Evolutionary conservation across 2,888 invertebrate species (phyloP), one percentile per base, ranked within the genome.

Genomic region (Coelopa pilipes): DNA sequence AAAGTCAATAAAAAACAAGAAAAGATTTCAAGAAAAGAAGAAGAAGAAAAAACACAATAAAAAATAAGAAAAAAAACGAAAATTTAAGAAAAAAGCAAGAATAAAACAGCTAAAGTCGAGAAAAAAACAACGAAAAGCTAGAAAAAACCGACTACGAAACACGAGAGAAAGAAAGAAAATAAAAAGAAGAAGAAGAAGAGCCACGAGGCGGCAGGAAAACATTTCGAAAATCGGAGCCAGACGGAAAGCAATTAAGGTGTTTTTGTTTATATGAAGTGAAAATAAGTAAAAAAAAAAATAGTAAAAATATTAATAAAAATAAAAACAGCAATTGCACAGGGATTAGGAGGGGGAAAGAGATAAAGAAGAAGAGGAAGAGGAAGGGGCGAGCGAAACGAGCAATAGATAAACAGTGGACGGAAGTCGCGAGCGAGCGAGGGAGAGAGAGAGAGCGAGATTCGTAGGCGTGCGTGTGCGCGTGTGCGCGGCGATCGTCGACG

Each of bases 191-290:
- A 34, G 4, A 4, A 34, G 34, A 34, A 34, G 34, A 34, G 7
- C 7, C 34, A 34, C 34, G 34, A 34, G 34, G 2, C 7, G n/a
- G n/a, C 17, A n/a, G 17, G 45, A 63, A 34, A 67, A 50, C 50
- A 67, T 34, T 34, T 62, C n/a, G 13, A 65, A 53, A 17, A 53
- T 34, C 24, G 45, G 53, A n/a, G 53, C 21, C 46, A 57, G 69
- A 49, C 24, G 24, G 66, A 46, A 69, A 21, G 59, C 13, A 19
- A 57, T 59, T n/a, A 69, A 69, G 69, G 66, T 57, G 57, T 59
- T 13, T 13, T 66, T 34, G 34, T 4, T 34, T 63, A 46, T 45
- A 63, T n/a, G 17, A 63, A 63, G n/a, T n/a, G 34, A 45, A 65
- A 15, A 24, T 49, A 21, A 12, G 0, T 2, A 66, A 46, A 66